These are phyloP conservation scores for Ptyas mucosa DNA, from an alignment of 2,113 vertebrate genomes.

Conservation along the genomic window DNA sequence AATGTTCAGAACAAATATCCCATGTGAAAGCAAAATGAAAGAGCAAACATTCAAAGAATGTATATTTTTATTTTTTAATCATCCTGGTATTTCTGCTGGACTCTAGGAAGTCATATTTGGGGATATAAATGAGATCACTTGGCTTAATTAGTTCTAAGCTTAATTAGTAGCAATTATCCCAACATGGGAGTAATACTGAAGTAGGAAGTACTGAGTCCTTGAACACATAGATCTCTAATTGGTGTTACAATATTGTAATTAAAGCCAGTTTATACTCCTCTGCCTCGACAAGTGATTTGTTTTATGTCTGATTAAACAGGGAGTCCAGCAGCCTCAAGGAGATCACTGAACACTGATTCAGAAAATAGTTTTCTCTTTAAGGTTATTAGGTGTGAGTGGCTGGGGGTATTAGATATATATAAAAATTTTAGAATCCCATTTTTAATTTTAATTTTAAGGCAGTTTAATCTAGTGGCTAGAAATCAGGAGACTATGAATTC, in stretches of 20 bases:
- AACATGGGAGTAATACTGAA: slow-evolving; percentile 85
- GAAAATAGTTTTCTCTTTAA: slow-evolving; percentile 52
- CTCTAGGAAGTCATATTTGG: slow-evolving; percentile 81
- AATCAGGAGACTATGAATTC: neutral
- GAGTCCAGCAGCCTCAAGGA: slow-evolving; percentile 75
- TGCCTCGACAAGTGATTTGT: slow-evolving; percentile 77
- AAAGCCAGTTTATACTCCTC: slow-evolving; percentile 79
- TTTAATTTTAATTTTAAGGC: neutral
- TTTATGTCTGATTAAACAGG: slow-evolving; percentile 83
- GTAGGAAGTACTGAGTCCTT: slow-evolving; percentile 81
- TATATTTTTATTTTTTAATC: slow-evolving; percentile 47
- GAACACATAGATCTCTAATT: slow-evolving; percentile 86
- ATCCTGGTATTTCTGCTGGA: slow-evolving; percentile 66
- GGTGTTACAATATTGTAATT: slow-evolving; percentile 87
- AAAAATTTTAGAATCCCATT: slow-evolving; percentile 60
- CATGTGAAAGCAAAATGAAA: slow-evolving; percentile 51
- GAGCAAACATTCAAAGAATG: slow-evolving; percentile 59
- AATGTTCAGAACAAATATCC: slow-evolving; percentile 15
- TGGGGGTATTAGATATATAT: slow-evolving; percentile 38
- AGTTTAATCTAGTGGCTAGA: neutral
- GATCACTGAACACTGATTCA: slow-evolving; percentile 66
- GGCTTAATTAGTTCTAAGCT: slow-evolving; percentile 86
- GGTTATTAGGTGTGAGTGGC: slow-evolving; percentile 34
- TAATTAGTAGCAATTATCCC: slow-evolving; percentile 88
- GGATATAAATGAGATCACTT: slow-evolving; percentile 86